Evolutionary conservation across 2,888 invertebrate species (phyloP).

Genomic region (Crossocerus cetratus): DNA sequence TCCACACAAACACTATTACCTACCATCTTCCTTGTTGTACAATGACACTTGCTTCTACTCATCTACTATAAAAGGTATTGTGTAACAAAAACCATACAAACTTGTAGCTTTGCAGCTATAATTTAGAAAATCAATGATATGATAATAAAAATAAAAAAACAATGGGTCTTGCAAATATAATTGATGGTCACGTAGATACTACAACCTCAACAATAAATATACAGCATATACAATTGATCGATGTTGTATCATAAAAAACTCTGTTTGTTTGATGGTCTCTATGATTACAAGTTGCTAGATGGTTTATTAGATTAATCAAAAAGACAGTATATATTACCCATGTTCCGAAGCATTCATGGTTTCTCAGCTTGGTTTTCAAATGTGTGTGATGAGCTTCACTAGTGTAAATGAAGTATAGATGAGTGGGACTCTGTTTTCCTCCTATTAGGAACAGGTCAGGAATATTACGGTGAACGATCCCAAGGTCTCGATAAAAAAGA

Average conservation of each 20-base stretch:
- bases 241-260: too few relatives aligned
- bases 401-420: conserved; percentile 54
- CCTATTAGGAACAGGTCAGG: conserved; percentile 59
- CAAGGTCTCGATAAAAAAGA: conserved; percentile 5
- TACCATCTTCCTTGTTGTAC: conserved; percentile 51
- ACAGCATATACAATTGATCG: too few relatives aligned
- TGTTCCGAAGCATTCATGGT: conserved; percentile 88
- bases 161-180: conserved; percentile 13
- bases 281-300: background rate
- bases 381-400: conserved; percentile 61
- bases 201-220: too few relatives aligned
- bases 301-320: background rate
- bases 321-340: conserved; percentile 80
- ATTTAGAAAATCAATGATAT: too few relatives aligned
- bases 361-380: conserved; percentile 65
- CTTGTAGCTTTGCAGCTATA: too few relatives aligned
- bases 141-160: background rate
- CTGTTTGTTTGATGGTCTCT: too few relatives aligned
- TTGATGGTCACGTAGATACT: background rate
- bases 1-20: conserved; percentile 52
- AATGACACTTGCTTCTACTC: conserved; percentile 52
- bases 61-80: background rate
- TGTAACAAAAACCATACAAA: too few relatives aligned
- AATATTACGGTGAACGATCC: conserved; percentile 28
- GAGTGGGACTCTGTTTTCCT: conserved; percentile 53